A percentile compares a stretch with the other conserved stretches of the same genome.
phyloP scores from a whole-genome alignment of 2,888 invertebrate genomes.

The Calephelis perditalis region DNA sequence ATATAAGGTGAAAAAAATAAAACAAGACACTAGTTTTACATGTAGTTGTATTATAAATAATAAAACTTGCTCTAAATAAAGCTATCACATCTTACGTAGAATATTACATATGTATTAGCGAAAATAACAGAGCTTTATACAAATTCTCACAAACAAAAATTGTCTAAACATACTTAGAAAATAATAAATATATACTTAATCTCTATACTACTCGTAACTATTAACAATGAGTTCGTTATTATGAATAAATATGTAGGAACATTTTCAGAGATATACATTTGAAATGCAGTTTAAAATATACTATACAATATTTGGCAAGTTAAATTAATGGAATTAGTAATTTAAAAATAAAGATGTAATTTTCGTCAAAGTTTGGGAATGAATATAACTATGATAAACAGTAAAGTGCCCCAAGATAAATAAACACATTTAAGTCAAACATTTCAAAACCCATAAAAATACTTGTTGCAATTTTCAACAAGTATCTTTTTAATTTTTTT shows the following conservation, averaged over 20 bases:
- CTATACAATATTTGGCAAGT: constrained; percentile 59
- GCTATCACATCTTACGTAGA: constrained; percentile 73
- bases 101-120: constrained; percentile 52
- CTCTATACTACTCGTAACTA: constrained; percentile 40
- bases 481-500: no score
- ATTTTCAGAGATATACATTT: constrained; percentile 49
- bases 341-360: constrained; percentile 16
- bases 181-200: constrained; percentile 62
- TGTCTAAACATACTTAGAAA: constrained; percentile 37
- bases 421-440: no score
- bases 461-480: no score
- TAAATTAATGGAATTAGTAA: constrained; percentile 41
- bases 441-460: no score
- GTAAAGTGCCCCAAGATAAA: background rate
- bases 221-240: constrained; percentile 30
- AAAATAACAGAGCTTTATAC: constrained; percentile 60
- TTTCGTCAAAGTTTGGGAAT: constrained; percentile 29
- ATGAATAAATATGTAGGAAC: constrained; percentile 57
- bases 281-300: constrained; percentile 47
- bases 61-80: constrained; percentile 72
- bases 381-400: constrained; percentile 18
- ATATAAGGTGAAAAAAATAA: constrained; percentile 59
- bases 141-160: constrained; percentile 55
- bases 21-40: constrained; percentile 61
- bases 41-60: constrained; percentile 65